Evolutionary conservation across 2,797 vertebrate genomes (phyloP), one percentile per base, ranked within the genome.

Genomic region (Liparis tanakae): DNA sequence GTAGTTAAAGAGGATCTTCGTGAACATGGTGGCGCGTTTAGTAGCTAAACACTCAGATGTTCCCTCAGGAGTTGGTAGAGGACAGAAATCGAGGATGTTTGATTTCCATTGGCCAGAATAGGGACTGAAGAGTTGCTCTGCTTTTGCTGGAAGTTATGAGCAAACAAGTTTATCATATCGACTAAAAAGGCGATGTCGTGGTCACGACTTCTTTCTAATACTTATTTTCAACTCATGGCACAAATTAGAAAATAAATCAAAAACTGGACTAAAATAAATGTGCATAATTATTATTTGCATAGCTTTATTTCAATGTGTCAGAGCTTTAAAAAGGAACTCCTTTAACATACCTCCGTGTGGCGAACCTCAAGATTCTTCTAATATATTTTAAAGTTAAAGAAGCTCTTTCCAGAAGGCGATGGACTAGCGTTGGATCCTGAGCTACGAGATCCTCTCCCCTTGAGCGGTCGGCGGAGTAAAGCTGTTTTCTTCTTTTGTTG

Each of bases 231-330:
- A 51, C n/a, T 22, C n/a, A 51, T 51, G 10, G 18, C 18, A 34
- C 54, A 34, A 56, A 0, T 36, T 3, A 51, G n/a, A 22, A 59
- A 37, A n/a, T 10, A 7, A 0, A n/a, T 10, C 1, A 59, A 15
- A 2, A 41, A 14, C n/a, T 39, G n/a, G 6, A 59, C 12, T 59
- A 0, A 41, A 22, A 39, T 41, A 8, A 5, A 12, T 39, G 39
- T 1, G 20, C 0, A 20, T 22, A 0, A 36, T 0, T 37, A n/a
- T 30, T 30, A 30, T 30, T 30, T 30, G 25, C 25, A 30, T 2
- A 30, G 25, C 25, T 30, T 30, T 30, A 30, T 30, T 30, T 54
- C 53, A 30, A 53, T 5, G 25, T 56, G 17, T 18, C 17, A 36
- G 30, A 34, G 22, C 13, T 30, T 30, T 14, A 13, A 54, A 54